Evolutionary conservation across 2,797 vertebrate species (phyloP).

Genomic region (Sebastes trivittatus): DNA sequence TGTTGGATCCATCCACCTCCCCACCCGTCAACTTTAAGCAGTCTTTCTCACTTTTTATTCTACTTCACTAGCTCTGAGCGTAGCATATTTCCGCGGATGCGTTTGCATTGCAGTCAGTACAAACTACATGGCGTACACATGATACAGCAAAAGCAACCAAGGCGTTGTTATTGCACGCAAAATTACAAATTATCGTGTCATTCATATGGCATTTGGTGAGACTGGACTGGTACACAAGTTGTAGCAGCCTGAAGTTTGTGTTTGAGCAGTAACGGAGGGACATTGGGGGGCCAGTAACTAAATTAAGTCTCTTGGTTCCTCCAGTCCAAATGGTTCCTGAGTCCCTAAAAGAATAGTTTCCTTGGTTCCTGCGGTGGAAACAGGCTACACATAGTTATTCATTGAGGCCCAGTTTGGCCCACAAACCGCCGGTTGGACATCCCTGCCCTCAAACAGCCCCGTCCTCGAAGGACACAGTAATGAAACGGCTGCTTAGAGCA

Average conservation of each 20-base stretch:
- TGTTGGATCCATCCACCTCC: too few relatives aligned
- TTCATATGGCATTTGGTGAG: too few relatives aligned
- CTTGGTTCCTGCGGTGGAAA: background rate
- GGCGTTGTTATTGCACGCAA: too few relatives aligned
- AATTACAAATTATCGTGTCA: too few relatives aligned
- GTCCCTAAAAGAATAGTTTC: background rate
- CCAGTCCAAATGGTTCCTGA: background rate
- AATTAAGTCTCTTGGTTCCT: background rate
- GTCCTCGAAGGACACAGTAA: conserved; percentile 24
- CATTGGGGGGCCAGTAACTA: background rate
- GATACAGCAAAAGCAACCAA: too few relatives aligned
- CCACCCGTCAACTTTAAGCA: too few relatives aligned
- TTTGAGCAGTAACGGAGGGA: background rate
- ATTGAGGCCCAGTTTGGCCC: background rate
- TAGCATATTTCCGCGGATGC: too few relatives aligned
- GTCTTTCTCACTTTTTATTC: too few relatives aligned
- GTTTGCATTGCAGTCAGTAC: too few relatives aligned
- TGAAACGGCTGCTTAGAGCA: conserved; percentile 23
- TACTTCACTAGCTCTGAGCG: too few relatives aligned
- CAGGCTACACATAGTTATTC: background rate
- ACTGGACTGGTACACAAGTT: background rate
- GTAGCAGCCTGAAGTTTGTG: background rate
- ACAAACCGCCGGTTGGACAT: background rate
- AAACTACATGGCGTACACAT: too few relatives aligned
- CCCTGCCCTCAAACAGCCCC: background rate